Evolutionary conservation across 1,140 invertebrate species (phyloP).

Genomic region (Calliphora vicina): DNA sequence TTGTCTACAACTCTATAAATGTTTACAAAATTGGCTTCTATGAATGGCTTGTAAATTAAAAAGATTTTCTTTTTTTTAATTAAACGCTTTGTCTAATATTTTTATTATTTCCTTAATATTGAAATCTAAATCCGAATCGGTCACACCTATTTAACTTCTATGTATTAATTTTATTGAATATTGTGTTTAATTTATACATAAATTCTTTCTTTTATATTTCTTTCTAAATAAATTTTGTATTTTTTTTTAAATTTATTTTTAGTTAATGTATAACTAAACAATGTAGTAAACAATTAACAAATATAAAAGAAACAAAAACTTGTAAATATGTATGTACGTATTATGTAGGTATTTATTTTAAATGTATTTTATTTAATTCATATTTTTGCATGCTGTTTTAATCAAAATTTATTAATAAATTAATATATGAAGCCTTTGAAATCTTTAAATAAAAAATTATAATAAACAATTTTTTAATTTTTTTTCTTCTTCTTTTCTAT

Average conservation of each 20-base stretch:
- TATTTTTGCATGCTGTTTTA: conserved; percentile 26
- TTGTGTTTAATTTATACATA: conserved; percentile 1
- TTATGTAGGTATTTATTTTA: not conserved
- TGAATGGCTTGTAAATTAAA: conserved; percentile 4
- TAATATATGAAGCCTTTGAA: conserved; percentile 14
- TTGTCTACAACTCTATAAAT: not conserved
- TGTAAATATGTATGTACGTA: conserved; percentile 25
- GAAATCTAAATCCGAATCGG: not conserved
- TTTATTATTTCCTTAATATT: not conserved
- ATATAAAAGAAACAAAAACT: not conserved
- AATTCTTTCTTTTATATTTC: not conserved
- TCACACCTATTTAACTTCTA: not conserved
- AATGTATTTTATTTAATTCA: not conserved
- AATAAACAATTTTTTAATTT: conserved; percentile 30
- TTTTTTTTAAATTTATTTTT: not conserved
- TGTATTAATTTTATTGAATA: not conserved
- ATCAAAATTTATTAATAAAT: not conserved
- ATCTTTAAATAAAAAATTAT: not conserved
- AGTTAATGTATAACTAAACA: not conserved
- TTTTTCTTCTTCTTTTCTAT: conserved; percentile 28
- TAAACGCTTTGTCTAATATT: not conserved
- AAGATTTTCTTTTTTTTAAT: not conserved
- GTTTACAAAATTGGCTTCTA: not conserved
- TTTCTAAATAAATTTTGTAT: not conserved
- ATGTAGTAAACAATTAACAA: not conserved